phyloP scores from a whole-genome alignment of 2,888 invertebrate genomes.

The Oscheius sp. region DNA sequence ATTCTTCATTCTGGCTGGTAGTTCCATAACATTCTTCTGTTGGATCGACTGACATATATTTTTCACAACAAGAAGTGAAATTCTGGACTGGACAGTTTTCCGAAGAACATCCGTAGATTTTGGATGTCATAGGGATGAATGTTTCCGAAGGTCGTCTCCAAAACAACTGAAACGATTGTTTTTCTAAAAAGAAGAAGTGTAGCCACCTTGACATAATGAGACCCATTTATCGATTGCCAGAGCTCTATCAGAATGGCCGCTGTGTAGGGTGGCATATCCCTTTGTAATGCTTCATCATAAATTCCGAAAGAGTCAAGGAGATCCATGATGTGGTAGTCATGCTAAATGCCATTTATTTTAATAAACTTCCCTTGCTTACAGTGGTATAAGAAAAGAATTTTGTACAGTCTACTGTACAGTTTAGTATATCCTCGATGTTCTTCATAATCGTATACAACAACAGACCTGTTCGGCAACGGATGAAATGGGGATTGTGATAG shows the following conservation, averaged over 20 bases:
- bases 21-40: neutral
- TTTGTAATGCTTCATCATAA: neutral
- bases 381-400: neutral
- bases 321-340: neutral
- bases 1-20: neutral
- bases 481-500: neutral
- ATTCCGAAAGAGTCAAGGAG: neutral
- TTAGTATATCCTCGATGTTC: neutral
- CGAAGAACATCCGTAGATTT: conserved; percentile 34
- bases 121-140: conserved; percentile 29
- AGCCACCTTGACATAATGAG: neutral
- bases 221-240: neutral
- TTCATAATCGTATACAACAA: neutral
- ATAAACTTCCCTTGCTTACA: neutral
- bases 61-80: neutral
- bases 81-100: neutral
- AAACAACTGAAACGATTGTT: conserved; percentile 46
- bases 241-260: neutral
- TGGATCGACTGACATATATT: neutral
- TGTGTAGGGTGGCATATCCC: neutral
- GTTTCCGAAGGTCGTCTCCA: conserved; percentile 27
- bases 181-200: no score
- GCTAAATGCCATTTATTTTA: neutral
- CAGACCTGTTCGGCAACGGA: neutral
- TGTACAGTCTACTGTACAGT: neutral